phyloP scores from a whole-genome alignment of 2,113 vertebrate species.

The Gallinago jamesoni region DNA sequence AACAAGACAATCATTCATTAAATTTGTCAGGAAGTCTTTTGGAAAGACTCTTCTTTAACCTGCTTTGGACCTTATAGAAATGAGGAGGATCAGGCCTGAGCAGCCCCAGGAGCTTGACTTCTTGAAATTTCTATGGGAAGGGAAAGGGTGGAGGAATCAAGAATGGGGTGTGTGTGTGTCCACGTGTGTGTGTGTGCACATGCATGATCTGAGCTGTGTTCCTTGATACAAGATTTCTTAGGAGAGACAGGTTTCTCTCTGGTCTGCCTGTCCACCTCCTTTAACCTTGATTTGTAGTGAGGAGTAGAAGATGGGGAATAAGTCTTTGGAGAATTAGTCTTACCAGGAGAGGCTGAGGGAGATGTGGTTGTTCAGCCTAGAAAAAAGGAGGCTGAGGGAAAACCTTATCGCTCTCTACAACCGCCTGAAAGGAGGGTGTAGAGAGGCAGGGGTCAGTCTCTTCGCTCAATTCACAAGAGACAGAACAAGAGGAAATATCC shows the following conservation, averaged over 20 bases:
- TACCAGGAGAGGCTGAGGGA: too few relatives aligned
- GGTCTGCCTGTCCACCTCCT: not conserved
- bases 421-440: too few relatives aligned
- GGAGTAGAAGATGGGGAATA: not conserved
- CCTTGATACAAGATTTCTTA: not conserved
- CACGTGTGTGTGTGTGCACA: fast-evolving
- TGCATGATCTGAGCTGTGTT: not conserved
- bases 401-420: too few relatives aligned
- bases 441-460: too few relatives aligned
- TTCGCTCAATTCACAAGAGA: too few relatives aligned
- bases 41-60: not conserved
- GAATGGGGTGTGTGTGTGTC: fast-evolving
- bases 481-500: too few relatives aligned
- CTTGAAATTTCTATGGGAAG: not conserved
- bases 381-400: too few relatives aligned
- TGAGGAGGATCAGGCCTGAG: not conserved
- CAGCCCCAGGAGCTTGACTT: not conserved
- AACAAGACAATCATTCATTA: not conserved
- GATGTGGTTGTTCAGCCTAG: too few relatives aligned
- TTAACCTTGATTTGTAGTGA: not conserved
- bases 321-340: too few relatives aligned
- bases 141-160: not conserved
- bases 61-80: not conserved
- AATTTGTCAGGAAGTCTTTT: not conserved
- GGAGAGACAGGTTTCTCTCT: not conserved